phyloP scores from a whole-genome alignment of 2,797 vertebrate genomes.

The Caiman crocodilus region DNA sequence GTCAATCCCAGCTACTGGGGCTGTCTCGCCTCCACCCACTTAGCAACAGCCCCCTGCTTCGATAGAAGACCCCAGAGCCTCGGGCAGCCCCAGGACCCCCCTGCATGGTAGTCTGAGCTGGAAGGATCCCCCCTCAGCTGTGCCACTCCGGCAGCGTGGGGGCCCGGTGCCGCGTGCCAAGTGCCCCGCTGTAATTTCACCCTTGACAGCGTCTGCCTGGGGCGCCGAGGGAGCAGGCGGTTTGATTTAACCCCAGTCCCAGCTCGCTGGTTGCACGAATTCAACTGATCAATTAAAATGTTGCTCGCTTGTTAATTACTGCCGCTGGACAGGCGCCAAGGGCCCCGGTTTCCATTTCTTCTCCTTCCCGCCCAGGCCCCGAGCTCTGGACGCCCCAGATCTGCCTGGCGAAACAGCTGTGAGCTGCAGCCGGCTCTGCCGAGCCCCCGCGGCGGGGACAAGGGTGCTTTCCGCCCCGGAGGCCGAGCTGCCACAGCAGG shows the following conservation, averaged over 20 bases:
- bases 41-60: background rate
- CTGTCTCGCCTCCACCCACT: background rate
- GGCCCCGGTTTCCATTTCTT: background rate
- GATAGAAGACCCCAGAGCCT: background rate
- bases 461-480: background rate
- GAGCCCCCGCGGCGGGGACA: background rate
- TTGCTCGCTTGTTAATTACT: conserved; percentile 41
- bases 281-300: conserved; percentile 38
- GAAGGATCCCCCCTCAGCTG: background rate
- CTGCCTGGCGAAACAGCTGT: background rate
- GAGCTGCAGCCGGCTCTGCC: background rate
- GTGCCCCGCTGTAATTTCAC: background rate
- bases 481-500: background rate
- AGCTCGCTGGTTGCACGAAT: background rate
- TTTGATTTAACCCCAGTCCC: background rate
- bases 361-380: background rate
- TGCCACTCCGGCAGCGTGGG: background rate
- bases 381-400: background rate
- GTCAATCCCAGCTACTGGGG: background rate
- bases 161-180: rapidly evolving
- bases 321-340: background rate
- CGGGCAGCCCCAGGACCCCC: background rate
- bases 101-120: background rate
- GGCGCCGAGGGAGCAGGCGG: background rate
- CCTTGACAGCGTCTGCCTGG: background rate